Evolutionary conservation across 92 coral and sea anemone genomes (phyloP).

Genomic region (Epizoanthus scotinus): DNA sequence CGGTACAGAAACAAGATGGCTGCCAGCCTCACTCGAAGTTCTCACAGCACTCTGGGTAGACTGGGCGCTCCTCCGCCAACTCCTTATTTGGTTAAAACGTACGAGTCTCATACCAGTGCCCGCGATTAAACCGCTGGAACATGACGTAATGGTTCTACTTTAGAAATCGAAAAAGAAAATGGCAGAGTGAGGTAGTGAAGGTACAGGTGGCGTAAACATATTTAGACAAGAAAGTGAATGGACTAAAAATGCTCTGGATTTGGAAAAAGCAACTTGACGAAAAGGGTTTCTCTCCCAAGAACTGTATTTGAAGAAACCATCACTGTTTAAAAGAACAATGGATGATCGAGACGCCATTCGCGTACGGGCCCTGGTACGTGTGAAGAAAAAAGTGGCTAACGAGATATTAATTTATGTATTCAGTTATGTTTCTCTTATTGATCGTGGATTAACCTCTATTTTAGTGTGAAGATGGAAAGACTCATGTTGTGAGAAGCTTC

Average conservation of each 20-base stretch:
- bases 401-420: constrained; percentile 6
- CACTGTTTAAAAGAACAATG: constrained; percentile 38
- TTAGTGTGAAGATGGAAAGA: constrained; percentile 32
- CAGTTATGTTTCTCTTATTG: constrained; percentile 1
- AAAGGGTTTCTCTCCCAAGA: neutral
- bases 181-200: neutral
- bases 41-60: constrained; percentile 68
- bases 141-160: constrained; percentile 17
- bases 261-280: neutral
- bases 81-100: constrained; percentile 26
- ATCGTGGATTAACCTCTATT: constrained; percentile 62
- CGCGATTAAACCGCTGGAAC: constrained; percentile 28
- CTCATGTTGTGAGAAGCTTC: constrained; percentile 73
- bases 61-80: constrained; percentile 32
- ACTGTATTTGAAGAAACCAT: neutral
- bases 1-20: constrained; percentile 75
- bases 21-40: constrained; percentile 46
- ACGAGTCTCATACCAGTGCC: neutral
- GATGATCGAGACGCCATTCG: constrained; percentile 92
- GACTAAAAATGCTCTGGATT: neutral
- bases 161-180: too few species aligned
- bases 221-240: too few species aligned
- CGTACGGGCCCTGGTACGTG: constrained; percentile 87
- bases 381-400: neutral
- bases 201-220: neutral